Conservation (phyloP, 2,797 vertebrate genomes). For the Botia kubotai region DNA sequence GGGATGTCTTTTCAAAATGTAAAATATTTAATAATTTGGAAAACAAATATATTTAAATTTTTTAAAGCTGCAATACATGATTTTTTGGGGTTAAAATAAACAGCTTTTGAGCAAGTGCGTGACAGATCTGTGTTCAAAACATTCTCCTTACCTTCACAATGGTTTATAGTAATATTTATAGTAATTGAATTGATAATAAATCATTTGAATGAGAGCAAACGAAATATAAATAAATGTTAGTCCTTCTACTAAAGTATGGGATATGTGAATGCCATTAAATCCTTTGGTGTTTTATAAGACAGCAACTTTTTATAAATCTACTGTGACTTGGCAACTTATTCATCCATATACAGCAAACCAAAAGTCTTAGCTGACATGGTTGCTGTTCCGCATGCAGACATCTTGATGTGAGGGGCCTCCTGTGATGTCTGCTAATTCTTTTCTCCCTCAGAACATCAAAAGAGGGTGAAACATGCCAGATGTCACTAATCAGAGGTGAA, state of each 20-base stretch:
- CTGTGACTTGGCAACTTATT: background rate
- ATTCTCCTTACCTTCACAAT: too few relatives aligned
- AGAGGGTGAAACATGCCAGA: background rate
- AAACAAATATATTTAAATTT: too few relatives aligned
- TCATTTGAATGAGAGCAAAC: constrained; percentile 29
- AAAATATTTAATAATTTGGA: too few relatives aligned
- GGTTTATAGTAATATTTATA: too few relatives aligned
- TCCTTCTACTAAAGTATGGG: constrained; percentile 23
- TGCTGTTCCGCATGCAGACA: background rate
- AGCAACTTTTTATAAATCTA: background rate
- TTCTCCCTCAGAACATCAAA: constrained; percentile 18
- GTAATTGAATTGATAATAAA: too few relatives aligned
- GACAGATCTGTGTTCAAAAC: too few relatives aligned
- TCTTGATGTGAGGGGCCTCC: background rate
- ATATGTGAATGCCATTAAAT: constrained; percentile 8
- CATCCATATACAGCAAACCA: background rate
- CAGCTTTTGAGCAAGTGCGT: too few relatives aligned
- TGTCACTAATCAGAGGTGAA: background rate
- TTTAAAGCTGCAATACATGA: too few relatives aligned
- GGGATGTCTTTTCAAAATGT: too few relatives aligned
- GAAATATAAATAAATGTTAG: constrained; percentile 40
- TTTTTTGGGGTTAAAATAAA: too few relatives aligned
- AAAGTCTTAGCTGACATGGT: background rate
- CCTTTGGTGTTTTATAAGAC: background rate
- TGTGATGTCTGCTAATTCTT: background rate